phyloP scores from a whole-genome alignment of 1,140 invertebrate genomes.

The Drosophila nannoptera region DNA sequence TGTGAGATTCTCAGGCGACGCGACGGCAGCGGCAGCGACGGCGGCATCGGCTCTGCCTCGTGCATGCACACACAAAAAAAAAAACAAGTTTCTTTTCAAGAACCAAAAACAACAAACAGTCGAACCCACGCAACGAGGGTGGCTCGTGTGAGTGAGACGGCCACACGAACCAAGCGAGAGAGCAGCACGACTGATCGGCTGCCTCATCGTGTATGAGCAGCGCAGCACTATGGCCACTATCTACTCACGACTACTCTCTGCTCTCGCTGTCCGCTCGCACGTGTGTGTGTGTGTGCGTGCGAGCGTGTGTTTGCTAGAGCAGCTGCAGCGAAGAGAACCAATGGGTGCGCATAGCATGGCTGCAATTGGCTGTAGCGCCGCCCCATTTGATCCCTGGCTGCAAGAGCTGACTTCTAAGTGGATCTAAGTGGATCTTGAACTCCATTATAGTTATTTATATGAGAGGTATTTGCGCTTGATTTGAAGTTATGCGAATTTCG shows the following conservation, averaged over 20 bases:
- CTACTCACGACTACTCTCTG: not conserved
- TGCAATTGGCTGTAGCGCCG: slow-evolving; percentile 64
- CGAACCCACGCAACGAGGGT: slow-evolving; percentile 40
- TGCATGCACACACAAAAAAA: slow-evolving; percentile 41
- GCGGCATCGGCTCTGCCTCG: slow-evolving; percentile 19
- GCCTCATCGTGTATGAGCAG: slow-evolving; percentile 6
- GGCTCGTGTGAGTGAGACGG: slow-evolving; percentile 35
- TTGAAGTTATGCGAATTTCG: slow-evolving; percentile 62
- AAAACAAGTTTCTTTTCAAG: slow-evolving; percentile 63
- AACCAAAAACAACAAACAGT: slow-evolving; percentile 38
- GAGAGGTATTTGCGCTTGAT: slow-evolving; percentile 45
- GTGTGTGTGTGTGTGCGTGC: slow-evolving; percentile 1
- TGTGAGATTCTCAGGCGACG: slow-evolving; percentile 66
- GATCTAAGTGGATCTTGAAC: slow-evolving; percentile 34
- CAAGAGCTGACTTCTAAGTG: slow-evolving; percentile 17
- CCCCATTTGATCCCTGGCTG: slow-evolving; percentile 28
- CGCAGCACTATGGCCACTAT: not conserved
- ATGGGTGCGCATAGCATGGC: slow-evolving; percentile 59
- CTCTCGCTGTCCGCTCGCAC: not conserved
- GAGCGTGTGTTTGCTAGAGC: slow-evolving; percentile 49
- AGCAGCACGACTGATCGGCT: not conserved
- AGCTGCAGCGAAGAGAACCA: slow-evolving; percentile 46
- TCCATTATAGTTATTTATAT: slow-evolving; percentile 57
- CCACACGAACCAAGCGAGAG: not conserved
- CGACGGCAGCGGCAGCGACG: slow-evolving; percentile 11